phyloP scores from a whole-genome alignment of 2,888 invertebrate genomes.

The Chrysotoxum bicinctum region DNA sequence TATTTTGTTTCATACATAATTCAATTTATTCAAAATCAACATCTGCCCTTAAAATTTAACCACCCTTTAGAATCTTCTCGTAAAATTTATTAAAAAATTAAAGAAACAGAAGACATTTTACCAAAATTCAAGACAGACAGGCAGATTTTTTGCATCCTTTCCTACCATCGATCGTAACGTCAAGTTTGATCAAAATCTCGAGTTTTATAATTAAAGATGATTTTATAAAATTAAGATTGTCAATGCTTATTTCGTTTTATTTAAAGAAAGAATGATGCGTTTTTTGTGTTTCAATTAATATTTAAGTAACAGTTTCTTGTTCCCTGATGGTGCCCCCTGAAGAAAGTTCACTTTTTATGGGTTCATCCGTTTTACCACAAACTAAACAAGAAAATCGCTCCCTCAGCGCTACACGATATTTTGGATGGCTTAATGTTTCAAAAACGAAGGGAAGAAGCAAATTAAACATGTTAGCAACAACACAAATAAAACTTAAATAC shows the following conservation, averaged over 20 bases:
- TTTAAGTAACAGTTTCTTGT: constrained; percentile 19
- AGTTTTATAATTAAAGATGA: too few relatives aligned
- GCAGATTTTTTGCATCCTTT: too few relatives aligned
- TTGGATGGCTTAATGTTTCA: constrained; percentile 82
- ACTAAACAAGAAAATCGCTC: constrained; percentile 83
- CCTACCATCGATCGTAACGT: too few relatives aligned
- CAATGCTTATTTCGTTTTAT: constrained; percentile 13
- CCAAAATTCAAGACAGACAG: too few relatives aligned
- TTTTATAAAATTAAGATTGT: not conserved
- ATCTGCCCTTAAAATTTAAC: too few relatives aligned
- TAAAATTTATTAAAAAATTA: too few relatives aligned
- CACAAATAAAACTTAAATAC: constrained; percentile 75
- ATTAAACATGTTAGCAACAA: not conserved
- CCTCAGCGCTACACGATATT: constrained; percentile 83
- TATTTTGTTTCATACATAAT: too few relatives aligned
- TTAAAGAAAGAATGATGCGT: constrained; percentile 23
- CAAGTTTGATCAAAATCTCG: too few relatives aligned
- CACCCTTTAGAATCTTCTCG: too few relatives aligned
- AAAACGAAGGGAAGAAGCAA: not conserved
- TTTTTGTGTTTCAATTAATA: not conserved
- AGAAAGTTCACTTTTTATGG: not conserved
- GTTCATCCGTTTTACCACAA: constrained; percentile 71
- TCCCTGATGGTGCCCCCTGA: not conserved
- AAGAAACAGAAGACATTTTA: too few relatives aligned
- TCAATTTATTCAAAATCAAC: too few relatives aligned